Percentiles rank a stretch among this genome's conserved stretches.
These are phyloP conservation scores for Synchiropus splendidus DNA, from an alignment of 2,113 vertebrate species.

Conservation along the genomic window DNA sequence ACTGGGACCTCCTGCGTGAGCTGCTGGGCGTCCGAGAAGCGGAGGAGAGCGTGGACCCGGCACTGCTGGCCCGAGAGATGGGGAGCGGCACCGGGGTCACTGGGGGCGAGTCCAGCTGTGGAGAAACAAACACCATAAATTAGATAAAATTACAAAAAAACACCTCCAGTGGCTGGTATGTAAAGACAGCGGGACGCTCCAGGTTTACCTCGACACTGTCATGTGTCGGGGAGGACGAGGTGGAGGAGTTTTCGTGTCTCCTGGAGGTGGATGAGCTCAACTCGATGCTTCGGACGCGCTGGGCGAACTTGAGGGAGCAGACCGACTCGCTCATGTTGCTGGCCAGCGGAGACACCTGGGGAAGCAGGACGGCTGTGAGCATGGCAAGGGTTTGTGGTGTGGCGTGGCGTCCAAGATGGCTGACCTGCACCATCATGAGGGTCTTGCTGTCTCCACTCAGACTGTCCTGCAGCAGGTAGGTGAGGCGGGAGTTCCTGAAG, in stretches of 20 bases:
- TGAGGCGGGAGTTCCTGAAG: conserved; percentile 96
- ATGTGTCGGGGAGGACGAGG: conserved; percentile 74
- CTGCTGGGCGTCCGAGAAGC: conserved; percentile 51
- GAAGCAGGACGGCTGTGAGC: not conserved
- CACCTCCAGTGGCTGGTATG: too few species aligned
- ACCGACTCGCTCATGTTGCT: conserved; percentile 82
- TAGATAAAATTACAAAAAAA: too few species aligned
- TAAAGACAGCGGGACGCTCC: too few species aligned
- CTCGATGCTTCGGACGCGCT: conserved; percentile 86
- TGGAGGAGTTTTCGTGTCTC: conserved; percentile 71
- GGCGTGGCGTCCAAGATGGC: not conserved
- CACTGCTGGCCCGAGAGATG: conserved; percentile 67
- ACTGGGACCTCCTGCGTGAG: conserved; percentile 62
- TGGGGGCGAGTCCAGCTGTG: conserved; percentile 68
- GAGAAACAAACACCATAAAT: too few species aligned
- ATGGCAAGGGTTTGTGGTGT: too few species aligned
- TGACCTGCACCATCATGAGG: conserved; percentile 95
- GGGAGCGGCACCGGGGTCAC: conserved; percentile 62
- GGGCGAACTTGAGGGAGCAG: conserved; percentile 90
- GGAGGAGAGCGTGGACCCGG: conserved; percentile 61
- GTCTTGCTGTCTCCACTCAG: conserved; percentile 95
- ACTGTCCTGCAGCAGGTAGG: conserved; percentile 94
- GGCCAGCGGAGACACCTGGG: conserved; percentile 79
- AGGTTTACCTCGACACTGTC: conserved; percentile 82
- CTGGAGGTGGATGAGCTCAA: conserved; percentile 63